Conservation (phyloP, 2,797 vertebrate genomes). For the Eurystomus glaucurus region DNA sequence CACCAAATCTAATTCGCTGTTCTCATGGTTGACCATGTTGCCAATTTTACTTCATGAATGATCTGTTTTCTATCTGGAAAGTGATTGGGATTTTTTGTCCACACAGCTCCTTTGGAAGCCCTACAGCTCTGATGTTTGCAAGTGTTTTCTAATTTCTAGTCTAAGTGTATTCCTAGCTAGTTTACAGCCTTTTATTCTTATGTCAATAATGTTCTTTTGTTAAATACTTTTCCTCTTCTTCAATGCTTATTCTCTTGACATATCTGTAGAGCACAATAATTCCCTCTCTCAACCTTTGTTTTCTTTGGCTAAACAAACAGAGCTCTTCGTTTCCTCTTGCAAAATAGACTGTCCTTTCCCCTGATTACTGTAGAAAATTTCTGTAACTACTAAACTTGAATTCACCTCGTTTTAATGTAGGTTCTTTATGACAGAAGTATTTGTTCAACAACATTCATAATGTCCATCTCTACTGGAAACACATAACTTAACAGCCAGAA, state of each 20-base stretch:
- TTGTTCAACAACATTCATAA: background rate
- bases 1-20: background rate
- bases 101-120: background rate
- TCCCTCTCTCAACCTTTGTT: constrained; percentile 45
- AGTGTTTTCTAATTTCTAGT: constrained; percentile 11
- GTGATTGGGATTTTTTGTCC: background rate
- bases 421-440: background rate
- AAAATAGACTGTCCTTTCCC: background rate
- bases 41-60: background rate
- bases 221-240: constrained; percentile 45
- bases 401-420: background rate
- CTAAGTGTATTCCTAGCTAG: background rate
- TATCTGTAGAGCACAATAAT: constrained; percentile 32
- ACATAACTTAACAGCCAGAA: background rate
- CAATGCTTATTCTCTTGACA: constrained; percentile 48
- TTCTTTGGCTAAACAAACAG: constrained; percentile 50
- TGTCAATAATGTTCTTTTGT: constrained; percentile 46
- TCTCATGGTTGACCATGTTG: background rate
- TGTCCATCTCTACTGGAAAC: background rate
- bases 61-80: background rate
- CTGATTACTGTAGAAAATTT: background rate
- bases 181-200: constrained; percentile 44
- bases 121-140: background rate
- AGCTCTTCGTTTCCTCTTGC: background rate
- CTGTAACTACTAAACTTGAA: constrained; percentile 3